These are phyloP conservation scores for Scophthalmus maximus DNA, from an alignment of 2,113 vertebrate genomes.

Conservation along the genomic window DNA sequence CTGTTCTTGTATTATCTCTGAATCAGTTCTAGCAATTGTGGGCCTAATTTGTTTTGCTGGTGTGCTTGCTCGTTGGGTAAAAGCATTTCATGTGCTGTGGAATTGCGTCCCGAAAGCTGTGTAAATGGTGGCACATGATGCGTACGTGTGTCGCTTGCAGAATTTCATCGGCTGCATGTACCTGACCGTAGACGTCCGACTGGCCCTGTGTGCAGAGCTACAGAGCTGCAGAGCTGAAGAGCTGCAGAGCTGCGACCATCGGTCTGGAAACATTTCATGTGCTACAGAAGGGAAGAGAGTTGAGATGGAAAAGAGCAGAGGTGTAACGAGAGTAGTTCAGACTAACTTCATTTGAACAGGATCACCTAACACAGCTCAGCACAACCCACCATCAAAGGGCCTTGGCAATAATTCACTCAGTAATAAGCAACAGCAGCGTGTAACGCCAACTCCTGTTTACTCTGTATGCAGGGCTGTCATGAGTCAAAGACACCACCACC, in stretches of 20 bases:
- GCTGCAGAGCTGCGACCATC: neutral
- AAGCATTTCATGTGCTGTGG: slow-evolving; percentile 56
- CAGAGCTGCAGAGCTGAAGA: too few relatives aligned
- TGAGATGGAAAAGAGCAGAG: neutral
- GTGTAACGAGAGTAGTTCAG: neutral
- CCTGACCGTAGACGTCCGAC: too few relatives aligned
- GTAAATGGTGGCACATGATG: slow-evolving; percentile 52
- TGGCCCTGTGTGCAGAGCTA: neutral
- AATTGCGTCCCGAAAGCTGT: slow-evolving; percentile 45
- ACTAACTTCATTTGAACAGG: neutral
- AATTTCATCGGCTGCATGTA: slow-evolving; percentile 12
- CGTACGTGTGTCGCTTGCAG: neutral
- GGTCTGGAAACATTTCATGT: slow-evolving; percentile 1
- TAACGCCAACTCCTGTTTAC: too few relatives aligned
- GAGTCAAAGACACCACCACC: too few relatives aligned
- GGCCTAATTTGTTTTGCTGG: slow-evolving; percentile 80
- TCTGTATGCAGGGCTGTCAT: too few relatives aligned
- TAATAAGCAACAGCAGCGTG: too few relatives aligned
- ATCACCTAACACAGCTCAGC: too few relatives aligned
- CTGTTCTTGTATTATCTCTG: slow-evolving; percentile 62
- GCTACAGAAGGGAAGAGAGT: neutral
- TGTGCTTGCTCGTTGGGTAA: slow-evolving; percentile 61
- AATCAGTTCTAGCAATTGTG: slow-evolving; percentile 70
- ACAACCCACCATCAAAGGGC: neutral
- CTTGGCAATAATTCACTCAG: too few relatives aligned